phyloP scores from a whole-genome alignment of 2,888 invertebrate genomes.

The Macrophya annulata region DNA sequence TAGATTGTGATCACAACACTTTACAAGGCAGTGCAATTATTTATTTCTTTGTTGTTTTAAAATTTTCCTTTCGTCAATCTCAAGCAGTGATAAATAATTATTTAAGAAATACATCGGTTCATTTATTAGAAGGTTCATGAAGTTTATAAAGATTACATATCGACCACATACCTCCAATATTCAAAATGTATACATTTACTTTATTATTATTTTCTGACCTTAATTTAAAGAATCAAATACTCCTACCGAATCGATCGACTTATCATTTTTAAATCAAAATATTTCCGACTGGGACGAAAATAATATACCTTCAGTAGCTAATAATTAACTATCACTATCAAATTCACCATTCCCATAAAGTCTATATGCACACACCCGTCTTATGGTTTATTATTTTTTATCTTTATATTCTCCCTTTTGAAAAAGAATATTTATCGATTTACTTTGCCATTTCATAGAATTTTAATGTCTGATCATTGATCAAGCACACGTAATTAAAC shows the following conservation, averaged over 20 bases:
- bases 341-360: slow-evolving; percentile 35
- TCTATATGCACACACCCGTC: slow-evolving; percentile 48
- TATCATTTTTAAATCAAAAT: slow-evolving; percentile 7
- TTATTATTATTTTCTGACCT: slow-evolving; percentile 13
- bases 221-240: slow-evolving; percentile 16
- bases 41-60: neutral
- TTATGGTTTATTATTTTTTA: neutral
- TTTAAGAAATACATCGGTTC: slow-evolving; percentile 37
- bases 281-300: slow-evolving; percentile 4
- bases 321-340: slow-evolving; percentile 25
- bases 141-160: slow-evolving; percentile 46
- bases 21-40: slow-evolving; percentile 30
- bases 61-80: neutral
- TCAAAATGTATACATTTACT: slow-evolving; percentile 44
- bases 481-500: neutral
- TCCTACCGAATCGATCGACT: neutral
- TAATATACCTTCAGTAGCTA: slow-evolving; percentile 25
- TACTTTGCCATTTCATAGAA: slow-evolving; percentile 27
- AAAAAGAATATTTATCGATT: neutral
- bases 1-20: slow-evolving; percentile 39
- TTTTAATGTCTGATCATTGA: slow-evolving; percentile 25
- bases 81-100: slow-evolving; percentile 26
- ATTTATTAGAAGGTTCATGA: slow-evolving; percentile 46
- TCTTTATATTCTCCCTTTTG: neutral
- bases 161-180: slow-evolving; percentile 40